phyloP scores from a whole-genome alignment of 2,113 vertebrate genomes.

The Cygnus buccinator region DNA sequence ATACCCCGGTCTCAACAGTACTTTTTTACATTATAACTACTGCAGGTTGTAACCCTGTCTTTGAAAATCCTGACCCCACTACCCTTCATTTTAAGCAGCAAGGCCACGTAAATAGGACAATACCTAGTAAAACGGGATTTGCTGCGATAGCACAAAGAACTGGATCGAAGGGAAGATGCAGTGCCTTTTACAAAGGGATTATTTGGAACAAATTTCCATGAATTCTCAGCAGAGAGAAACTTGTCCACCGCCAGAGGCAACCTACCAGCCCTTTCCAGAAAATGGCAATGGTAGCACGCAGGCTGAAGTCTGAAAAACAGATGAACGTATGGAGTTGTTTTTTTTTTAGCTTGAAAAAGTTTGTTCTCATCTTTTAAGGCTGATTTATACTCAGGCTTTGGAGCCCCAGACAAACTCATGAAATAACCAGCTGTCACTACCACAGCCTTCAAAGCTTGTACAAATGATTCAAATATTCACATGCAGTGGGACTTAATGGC shows the following conservation, averaged over 20 bases:
- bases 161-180: neutral
- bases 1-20: neutral
- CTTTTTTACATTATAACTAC: neutral
- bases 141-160: neutral
- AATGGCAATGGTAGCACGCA: neutral
- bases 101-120: neutral
- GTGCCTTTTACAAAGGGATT: neutral
- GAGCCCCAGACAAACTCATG: neutral
- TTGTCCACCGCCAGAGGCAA: neutral
- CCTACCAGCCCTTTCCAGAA: neutral
- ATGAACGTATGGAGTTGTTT: neutral
- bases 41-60: neutral
- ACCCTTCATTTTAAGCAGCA: neutral
- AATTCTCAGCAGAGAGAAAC: neutral
- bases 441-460: neutral
- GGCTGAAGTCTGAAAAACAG: neutral
- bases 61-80: neutral
- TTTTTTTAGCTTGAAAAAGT: neutral
- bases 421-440: neutral
- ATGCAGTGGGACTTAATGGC: neutral
- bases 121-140: neutral
- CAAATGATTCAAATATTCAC: neutral
- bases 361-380: neutral
- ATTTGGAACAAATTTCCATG: neutral
- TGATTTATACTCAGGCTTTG: neutral